phyloP scores from a whole-genome alignment of 2,797 vertebrate genomes.

The Aselliscus stoliczkanus region DNA sequence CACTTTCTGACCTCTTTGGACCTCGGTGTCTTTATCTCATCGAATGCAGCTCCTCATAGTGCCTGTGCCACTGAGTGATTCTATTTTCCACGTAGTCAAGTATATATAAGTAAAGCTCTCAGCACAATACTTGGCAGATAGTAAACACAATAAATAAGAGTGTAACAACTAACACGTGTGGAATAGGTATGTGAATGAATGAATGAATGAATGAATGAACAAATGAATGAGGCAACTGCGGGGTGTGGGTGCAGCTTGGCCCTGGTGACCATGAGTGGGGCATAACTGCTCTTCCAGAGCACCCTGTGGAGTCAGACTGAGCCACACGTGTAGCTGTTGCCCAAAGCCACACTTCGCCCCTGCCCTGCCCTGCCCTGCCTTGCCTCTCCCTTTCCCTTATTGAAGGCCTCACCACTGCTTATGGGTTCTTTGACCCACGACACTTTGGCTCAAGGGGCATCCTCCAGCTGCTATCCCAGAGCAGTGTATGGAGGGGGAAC shows the following conservation, averaged over 20 bases:
- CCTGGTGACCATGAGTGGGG: neutral
- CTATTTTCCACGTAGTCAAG: neutral
- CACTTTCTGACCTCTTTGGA: neutral
- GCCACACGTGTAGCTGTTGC: neutral
- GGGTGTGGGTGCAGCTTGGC: neutral
- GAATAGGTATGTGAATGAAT: neutral
- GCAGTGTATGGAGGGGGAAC: accelerated
- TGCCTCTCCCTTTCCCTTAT: neutral
- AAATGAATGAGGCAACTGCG: neutral
- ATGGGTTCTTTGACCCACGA: neutral
- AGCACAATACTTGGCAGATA: neutral
- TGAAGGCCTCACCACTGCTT: neutral
- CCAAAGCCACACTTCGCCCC: neutral
- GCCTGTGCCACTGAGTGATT: neutral
- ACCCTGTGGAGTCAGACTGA: neutral
- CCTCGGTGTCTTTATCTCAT: neutral
- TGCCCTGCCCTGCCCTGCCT: neutral
- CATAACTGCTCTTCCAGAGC: neutral
- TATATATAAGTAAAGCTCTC: too few species aligned
- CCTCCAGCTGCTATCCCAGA: neutral
- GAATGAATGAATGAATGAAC: neutral
- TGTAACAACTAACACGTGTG: neutral
- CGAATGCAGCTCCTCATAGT: neutral
- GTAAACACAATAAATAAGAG: neutral
- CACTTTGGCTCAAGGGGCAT: neutral